Base-by-base conservation (phyloP, 2,797 vertebrate species). In the Threskiornis aethiopicus region DNA sequence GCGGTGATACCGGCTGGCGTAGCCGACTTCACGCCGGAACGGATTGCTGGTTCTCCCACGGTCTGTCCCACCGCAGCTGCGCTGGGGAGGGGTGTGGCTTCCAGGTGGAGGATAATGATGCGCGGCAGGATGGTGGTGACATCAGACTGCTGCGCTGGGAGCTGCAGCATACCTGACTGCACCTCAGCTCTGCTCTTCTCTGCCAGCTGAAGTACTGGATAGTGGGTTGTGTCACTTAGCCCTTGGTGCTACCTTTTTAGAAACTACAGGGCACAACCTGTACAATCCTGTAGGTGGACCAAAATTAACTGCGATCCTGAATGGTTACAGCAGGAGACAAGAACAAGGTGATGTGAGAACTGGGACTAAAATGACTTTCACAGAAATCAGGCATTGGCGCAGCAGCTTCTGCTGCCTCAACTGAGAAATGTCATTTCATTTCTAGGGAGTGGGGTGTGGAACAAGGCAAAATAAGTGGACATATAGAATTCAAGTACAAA, bases 1-100 rank as follows among this genome's bases (percentile, higher is more conserved):
- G 64, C 0, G 2, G 51, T 73, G 87, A 8, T 37, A 17, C 28
- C 0, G 0, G 39, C 58, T 69, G 75, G 37, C 0, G 1, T 16
- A 58, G 70, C 33, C 14, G 13, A 1, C 11, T 3, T 41, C 41
- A 13, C 0, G 1, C 61, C 31, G 55, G 52, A n/a, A 26, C 2
- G 13, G 25, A 25, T 62, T 7, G 0, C 73, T 41, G 71, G 3
- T 49, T 84, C 47, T 91, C 28, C 75, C 64, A 25, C 0, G 0
- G 3, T 44, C 57, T 24, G 26, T 44, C 73, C 61, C 61, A 37
- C 3, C 0, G 1, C 49, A 33, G 77, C 70, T 21, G 19, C 6
- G 28, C 65, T n/a, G 42, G 11, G 69, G 11, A 78, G n/a, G 21
- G 13, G 16, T 44, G 28, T 22, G 52, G 5, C 47, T 67, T 67